Conservation (phyloP, 2,888 invertebrate genomes). For the Volucella bombylans region DNA sequence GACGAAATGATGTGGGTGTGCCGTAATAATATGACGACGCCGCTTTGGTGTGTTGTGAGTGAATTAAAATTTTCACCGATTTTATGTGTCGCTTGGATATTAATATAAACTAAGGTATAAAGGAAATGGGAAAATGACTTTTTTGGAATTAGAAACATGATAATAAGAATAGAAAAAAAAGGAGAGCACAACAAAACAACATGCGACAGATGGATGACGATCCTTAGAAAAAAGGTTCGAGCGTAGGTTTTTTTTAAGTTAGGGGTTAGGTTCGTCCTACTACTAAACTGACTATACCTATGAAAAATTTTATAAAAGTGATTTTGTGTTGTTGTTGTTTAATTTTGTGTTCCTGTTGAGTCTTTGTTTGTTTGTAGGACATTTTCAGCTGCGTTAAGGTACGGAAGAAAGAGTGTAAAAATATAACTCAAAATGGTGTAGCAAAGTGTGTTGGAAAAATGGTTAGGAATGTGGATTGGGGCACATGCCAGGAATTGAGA, state of each 20-base stretch:
- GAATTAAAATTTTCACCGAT: constrained; percentile 64
- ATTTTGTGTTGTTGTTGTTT: constrained; percentile 71
- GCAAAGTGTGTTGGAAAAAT: constrained; percentile 41
- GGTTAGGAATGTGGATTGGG: constrained; percentile 58
- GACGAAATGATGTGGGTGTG: constrained; percentile 61
- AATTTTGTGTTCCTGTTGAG: constrained; percentile 75
- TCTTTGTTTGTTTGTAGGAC: constrained; percentile 69
- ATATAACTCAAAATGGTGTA: constrained; percentile 6
- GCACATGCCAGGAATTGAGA: constrained; percentile 68
- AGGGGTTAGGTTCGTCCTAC: constrained; percentile 24
- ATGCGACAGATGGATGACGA: constrained; percentile 71
- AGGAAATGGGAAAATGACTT: neutral
- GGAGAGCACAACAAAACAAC: constrained; percentile 25
- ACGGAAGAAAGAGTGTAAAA: neutral
- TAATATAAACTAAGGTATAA: constrained; percentile 10
- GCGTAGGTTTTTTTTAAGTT: constrained; percentile 43
- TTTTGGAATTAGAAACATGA: neutral
- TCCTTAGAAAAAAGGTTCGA: constrained; percentile 48
- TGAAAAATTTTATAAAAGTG: constrained; percentile 51
- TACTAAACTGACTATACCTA: constrained; percentile 36
- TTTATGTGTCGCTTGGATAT: constrained; percentile 56
- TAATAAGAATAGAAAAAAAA: constrained; percentile 17
- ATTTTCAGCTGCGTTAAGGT: constrained; percentile 61
- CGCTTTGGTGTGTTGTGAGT: constrained; percentile 55
- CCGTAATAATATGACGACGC: constrained; percentile 31